These are phyloP conservation scores for Asteroscopus sphinx DNA, from an alignment of 2,888 invertebrate species.

Conservation along the genomic window DNA sequence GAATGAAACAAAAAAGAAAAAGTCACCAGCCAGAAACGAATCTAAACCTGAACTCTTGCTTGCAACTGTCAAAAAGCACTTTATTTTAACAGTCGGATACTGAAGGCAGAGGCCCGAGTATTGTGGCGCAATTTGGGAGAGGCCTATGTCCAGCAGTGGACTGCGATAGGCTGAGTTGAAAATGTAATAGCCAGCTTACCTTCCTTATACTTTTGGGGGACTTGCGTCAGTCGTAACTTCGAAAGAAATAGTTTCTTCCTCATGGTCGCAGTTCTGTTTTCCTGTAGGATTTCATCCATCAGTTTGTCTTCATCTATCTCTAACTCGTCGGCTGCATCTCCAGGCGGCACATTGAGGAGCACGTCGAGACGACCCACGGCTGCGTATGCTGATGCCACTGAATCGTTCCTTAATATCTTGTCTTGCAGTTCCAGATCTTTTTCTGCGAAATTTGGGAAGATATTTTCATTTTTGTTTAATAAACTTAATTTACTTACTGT, in stretches of 20 bases:
- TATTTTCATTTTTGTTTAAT: not conserved
- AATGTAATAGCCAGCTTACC: conserved; percentile 89
- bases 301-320: conserved; percentile 2
- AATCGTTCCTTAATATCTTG: conserved; percentile 85
- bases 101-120: too few species aligned
- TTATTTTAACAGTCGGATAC: too few species aligned
- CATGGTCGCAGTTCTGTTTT: conserved; percentile 65
- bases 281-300: conserved; percentile 33
- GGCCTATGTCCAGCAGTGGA: too few species aligned
- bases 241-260: conserved; percentile 91
- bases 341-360: conserved; percentile 68
- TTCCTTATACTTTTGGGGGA: conserved; percentile 88
- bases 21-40: too few species aligned
- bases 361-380: conserved; percentile 76
- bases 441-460: conserved; percentile 64
- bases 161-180: too few species aligned
- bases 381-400: conserved; percentile 87
- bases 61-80: too few species aligned
- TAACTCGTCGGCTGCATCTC: conserved; percentile 62
- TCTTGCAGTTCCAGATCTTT: conserved; percentile 91
- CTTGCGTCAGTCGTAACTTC: conserved; percentile 88
- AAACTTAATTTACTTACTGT: not conserved
- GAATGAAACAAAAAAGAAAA: too few species aligned
- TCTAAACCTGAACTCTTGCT: too few species aligned
- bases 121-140: too few species aligned